These are phyloP conservation scores for Phalloptychus januarius DNA, from an alignment of 2,797 vertebrate genomes.

Conservation along the genomic window DNA sequence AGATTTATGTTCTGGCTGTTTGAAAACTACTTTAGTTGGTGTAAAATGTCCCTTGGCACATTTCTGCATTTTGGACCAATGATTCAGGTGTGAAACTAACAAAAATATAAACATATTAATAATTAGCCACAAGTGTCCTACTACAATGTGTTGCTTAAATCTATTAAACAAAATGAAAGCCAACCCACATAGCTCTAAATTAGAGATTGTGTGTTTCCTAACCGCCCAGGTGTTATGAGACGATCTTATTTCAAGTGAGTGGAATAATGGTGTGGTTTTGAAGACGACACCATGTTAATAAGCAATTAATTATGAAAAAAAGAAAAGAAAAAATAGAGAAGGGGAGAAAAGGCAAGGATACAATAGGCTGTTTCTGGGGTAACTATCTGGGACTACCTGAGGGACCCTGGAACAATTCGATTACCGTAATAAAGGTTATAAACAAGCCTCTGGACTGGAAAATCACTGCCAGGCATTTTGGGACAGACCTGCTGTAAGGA, in stretches of 20 bases:
- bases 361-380: not conserved
- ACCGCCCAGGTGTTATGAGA: not conserved
- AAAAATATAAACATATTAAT: not conserved
- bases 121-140: not conserved
- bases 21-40: not conserved
- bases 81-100: not conserved
- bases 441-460: not conserved
- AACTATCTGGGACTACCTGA: not conserved
- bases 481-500: not conserved
- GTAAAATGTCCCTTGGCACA: not conserved
- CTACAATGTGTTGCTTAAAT: not conserved
- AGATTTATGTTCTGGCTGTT: not conserved
- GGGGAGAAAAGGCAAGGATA: too few species aligned
- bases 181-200: not conserved
- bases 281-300: not conserved
- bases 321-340: too few species aligned
- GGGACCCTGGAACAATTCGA: not conserved
- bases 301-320: not conserved
- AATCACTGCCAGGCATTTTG: not conserved
- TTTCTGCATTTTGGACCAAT: not conserved
- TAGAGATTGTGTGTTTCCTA: too few species aligned
- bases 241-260: not conserved
- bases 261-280: not conserved
- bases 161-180: not conserved
- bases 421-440: not conserved